Evolutionary conservation across 2,113 vertebrate species (phyloP), one percentile per base, ranked within the genome.

Genomic region (Carassius gibelio): DNA sequence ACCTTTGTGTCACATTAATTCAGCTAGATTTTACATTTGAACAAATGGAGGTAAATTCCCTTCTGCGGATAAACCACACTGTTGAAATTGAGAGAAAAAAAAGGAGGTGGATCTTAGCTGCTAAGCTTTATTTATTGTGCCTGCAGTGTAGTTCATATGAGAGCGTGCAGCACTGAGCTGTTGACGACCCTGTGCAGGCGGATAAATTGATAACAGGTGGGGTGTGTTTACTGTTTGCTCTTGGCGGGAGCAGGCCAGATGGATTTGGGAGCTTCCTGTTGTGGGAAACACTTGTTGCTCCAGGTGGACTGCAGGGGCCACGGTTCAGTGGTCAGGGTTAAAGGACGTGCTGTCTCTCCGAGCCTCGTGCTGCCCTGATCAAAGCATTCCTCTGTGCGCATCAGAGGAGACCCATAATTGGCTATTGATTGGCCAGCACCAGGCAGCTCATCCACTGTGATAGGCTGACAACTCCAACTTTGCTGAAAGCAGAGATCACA

Each of bases 361-460:
- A 91, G 91, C 92, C 92, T 93, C 93, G 90, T 88, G 88, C 94
- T 91, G 93, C 87, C 86, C 14, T 90, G 93, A 96, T 96, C 96
- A 96, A 95, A 96, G 96, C 88, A 0, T 91, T 92, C 91, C 87
- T 87, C 93, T 93, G 92, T 95, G 94, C 88, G 93, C 93, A 94
- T 95, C 94, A 87, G 89, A 92, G 94, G 92, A 94, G 93, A 92
- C 92, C 93, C 93, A 95, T 96, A 96, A 96, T 96, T 93, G 95
- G 68, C 79, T 95, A 96, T 96, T 94, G 95, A 97, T 96, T 93
- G 87, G 90, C 91, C 91, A 83, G 90, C 91, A 91, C 89, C 87
- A 89, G 85, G 55, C 84, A 88, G 66, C 84, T 45, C 66, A 1
- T 55, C 69, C 50, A 52, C 85, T 84, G 48, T 87, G 89, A 75